Base-by-base conservation (phyloP, 2,797 vertebrate genomes). In the Girardinus metallicus region DNA sequence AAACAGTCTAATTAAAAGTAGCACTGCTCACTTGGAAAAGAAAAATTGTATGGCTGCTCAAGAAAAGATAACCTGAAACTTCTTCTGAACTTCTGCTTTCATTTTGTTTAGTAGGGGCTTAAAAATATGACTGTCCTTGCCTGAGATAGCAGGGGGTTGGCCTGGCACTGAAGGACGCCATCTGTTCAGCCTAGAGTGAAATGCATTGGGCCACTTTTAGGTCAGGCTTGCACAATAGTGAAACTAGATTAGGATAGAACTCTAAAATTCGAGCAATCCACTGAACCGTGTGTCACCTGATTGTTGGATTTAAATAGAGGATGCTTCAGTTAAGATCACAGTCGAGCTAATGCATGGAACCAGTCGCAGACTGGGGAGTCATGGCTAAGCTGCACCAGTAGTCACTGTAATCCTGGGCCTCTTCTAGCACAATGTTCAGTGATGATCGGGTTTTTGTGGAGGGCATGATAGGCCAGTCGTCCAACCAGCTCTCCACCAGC, bases 101-200 rank as follows among this genome's bases (percentile, higher is more conserved):
- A 18, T 13, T 77, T 60, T 77, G 66, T 86, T 86, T 76, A 60
- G 76, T 55, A 89, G 70, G 79, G 46, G 34, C 66, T 44, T 68
- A 47, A 51, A 47, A 89, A 76, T n/a, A 46, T 75, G 74, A 64
- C 78, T 88, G 88, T 88, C 89, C 80, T 88, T 88, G 87, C 71
- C 49, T 92, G 83, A 85, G 85, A 85, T 80, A 87, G 83, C 80
- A 82, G 83, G 82, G 80, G 86, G 82, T 86, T 87, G 74, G 87
- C 76, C 78, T 93, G 92, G 90, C 90, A 88, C 79, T 64, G 80
- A 89, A 84, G 85, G 83, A 87, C 75, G 86, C 92, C 91, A 93
- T 93, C 91, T 95, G 92, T 91, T 90, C 79, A 85, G 92, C 89
- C 92, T 86, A 76, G 82, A 93, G 92, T 91, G 75, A 87, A 92